phyloP scores from a whole-genome alignment of 92 coral and sea anemone genomes.

The Heteractis magnifica region DNA sequence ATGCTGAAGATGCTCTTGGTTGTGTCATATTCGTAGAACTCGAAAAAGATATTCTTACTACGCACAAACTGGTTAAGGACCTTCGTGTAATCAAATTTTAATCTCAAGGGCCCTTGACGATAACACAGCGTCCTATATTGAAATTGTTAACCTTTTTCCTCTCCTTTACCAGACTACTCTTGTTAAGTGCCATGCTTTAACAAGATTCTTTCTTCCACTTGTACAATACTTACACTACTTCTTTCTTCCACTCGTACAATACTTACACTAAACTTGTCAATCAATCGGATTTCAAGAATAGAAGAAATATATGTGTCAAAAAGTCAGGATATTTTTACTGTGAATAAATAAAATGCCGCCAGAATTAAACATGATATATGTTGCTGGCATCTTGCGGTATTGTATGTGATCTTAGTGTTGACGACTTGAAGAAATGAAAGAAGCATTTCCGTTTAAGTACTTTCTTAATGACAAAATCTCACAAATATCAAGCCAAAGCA shows the following conservation, averaged over 20 bases:
- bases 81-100: neutral
- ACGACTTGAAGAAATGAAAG: slow-evolving; percentile 1
- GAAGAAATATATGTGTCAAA: too few species aligned
- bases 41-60: too few species aligned
- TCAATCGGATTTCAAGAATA: neutral
- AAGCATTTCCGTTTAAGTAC: slow-evolving; percentile 10
- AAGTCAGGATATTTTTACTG: too few species aligned
- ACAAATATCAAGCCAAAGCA: neutral
- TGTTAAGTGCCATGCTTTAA: neutral
- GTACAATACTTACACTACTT: neutral
- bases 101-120: neutral
- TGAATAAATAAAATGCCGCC: neutral
- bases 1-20: neutral
- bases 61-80: too few species aligned
- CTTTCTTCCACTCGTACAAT: neutral
- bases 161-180: neutral
- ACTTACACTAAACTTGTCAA: neutral
- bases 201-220: neutral
- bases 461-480: slow-evolving; percentile 1
- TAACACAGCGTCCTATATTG: neutral
- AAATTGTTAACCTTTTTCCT: neutral
- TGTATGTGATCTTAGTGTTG: neutral
- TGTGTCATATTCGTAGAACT: too few species aligned
- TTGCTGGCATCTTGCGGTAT: neutral
- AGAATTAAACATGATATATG: neutral